Percentiles rank a stretch among this genome's conserved stretches.
Evolutionary conservation across 2,797 vertebrate genomes (phyloP).

Genomic region (Carapus acus): DNA sequence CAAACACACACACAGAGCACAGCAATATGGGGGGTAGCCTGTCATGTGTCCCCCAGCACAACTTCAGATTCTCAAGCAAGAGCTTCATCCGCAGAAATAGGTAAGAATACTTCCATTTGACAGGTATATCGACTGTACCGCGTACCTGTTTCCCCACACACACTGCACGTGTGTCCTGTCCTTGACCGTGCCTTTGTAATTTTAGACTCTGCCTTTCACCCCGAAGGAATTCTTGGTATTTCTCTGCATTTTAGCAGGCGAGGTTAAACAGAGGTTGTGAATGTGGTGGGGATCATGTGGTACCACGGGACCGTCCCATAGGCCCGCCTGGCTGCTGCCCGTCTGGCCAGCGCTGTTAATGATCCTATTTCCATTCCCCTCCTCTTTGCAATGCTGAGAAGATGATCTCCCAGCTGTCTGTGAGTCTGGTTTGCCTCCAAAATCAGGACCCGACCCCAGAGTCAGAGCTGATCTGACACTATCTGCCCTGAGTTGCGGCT

Average conservation of each 20-base stretch:
- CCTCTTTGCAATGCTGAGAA: conserved; percentile 55
- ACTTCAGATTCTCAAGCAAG: conserved; percentile 77
- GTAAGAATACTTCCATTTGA: conserved; percentile 49
- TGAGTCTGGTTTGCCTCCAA: conserved; percentile 50
- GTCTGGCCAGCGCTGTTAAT: conserved; percentile 55
- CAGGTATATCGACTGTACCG: conserved; percentile 25
- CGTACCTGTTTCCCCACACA: conserved; percentile 9
- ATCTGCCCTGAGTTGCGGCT: conserved; percentile 18
- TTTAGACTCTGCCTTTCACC: conserved; percentile 35
- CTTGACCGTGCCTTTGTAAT: conserved; percentile 43
- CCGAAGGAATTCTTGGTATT: conserved; percentile 56
- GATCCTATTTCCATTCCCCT: conserved; percentile 67
- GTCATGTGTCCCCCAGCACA: conserved; percentile 79
- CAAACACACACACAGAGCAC: conserved; percentile 13
- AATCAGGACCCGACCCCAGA: conserved; percentile 39
- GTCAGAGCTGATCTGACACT: conserved; percentile 15
- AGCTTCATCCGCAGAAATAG: conserved; percentile 79
- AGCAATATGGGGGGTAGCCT: conserved; percentile 77
- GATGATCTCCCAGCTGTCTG: conserved; percentile 58
- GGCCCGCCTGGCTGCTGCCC: conserved; percentile 35
- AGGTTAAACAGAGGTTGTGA: conserved; percentile 53
- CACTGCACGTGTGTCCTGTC: conserved; percentile 19
- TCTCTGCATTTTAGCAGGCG: conserved; percentile 44
- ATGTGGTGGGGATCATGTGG: conserved; percentile 53
- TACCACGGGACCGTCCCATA: conserved; percentile 37